These are phyloP conservation scores for Drosophila nigricruria DNA, from an alignment of 2,888 invertebrate genomes.

Conservation along the genomic window DNA sequence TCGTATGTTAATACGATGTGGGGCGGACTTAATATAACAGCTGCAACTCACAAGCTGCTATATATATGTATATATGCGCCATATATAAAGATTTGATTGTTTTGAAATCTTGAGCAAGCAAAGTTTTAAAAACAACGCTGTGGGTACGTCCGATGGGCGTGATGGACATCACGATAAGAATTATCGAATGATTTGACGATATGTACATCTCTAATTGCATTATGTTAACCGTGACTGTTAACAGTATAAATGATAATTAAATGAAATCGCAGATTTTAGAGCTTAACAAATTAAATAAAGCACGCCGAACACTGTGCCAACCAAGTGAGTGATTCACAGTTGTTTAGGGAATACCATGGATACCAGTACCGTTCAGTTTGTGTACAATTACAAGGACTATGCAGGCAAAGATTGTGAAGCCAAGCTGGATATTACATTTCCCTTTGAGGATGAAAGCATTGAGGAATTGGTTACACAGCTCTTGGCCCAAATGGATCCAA, in stretches of 20 bases:
- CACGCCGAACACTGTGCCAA: not conserved
- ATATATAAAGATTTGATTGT: not conserved
- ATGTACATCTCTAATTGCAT: constrained; percentile 15
- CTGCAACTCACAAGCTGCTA: not conserved
- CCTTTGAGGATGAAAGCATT: constrained; percentile 74
- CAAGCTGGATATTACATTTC: constrained; percentile 72
- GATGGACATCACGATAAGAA: not conserved
- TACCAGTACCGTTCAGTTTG: constrained; percentile 67
- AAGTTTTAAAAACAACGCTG: not conserved
- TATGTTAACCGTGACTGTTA: constrained; percentile 23
- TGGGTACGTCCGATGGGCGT: not conserved
- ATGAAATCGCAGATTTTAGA: too few relatives aligned
- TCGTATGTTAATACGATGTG: not conserved
- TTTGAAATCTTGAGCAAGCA: not conserved
- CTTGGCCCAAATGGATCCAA: constrained; percentile 83
- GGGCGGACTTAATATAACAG: not conserved
- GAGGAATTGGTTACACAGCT: constrained; percentile 82
- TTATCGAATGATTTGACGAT: not conserved
- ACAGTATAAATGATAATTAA: not conserved
- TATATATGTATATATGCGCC: not conserved
- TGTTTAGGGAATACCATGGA: constrained; percentile 38
- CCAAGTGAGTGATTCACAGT: not conserved
- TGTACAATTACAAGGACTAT: constrained; percentile 82
- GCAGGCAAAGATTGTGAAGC: constrained; percentile 68
- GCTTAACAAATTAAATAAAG: not conserved